Conservation (phyloP, 64 coral and sea anemone species). For the Dendrophyllia cribrosa region DNA sequence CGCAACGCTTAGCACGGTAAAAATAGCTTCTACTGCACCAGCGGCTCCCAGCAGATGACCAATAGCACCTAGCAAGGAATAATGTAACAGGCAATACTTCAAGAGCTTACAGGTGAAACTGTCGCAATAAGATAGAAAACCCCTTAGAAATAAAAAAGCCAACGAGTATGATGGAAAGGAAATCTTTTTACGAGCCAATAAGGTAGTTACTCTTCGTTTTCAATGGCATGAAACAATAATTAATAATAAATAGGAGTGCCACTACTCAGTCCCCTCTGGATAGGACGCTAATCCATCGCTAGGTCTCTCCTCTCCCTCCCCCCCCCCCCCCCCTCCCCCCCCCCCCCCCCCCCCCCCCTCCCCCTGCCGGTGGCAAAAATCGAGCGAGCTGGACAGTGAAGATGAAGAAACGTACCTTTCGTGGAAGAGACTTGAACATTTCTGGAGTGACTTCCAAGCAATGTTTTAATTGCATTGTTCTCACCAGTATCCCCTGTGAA, state of each 20-base stretch:
- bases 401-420: conserved; percentile 73
- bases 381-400: too few relatives aligned
- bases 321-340: too few relatives aligned
- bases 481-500: conserved; percentile 91
- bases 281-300: too few relatives aligned
- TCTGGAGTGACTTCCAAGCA: conserved; percentile 68
- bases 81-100: neutral
- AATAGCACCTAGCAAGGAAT: conserved; percentile 69
- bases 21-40: conserved; percentile 92
- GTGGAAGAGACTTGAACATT: conserved; percentile 87
- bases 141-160: neutral
- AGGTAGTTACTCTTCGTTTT: too few relatives aligned
- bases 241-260: too few relatives aligned
- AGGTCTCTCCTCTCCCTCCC: too few relatives aligned
- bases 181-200: neutral
- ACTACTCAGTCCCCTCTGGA: too few relatives aligned
- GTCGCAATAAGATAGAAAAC: neutral
- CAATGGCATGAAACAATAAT: too few relatives aligned
- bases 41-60: conserved; percentile 93
- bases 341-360: too few relatives aligned
- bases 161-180: neutral
- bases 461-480: conserved; percentile 82
- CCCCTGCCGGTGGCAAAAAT: too few relatives aligned
- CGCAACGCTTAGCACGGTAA: conserved; percentile 67
- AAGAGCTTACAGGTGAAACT: too few relatives aligned